These are phyloP conservation scores for Periophthalmus magnuspinnatus DNA, from an alignment of 2,797 vertebrate genomes.

Conservation along the genomic window DNA sequence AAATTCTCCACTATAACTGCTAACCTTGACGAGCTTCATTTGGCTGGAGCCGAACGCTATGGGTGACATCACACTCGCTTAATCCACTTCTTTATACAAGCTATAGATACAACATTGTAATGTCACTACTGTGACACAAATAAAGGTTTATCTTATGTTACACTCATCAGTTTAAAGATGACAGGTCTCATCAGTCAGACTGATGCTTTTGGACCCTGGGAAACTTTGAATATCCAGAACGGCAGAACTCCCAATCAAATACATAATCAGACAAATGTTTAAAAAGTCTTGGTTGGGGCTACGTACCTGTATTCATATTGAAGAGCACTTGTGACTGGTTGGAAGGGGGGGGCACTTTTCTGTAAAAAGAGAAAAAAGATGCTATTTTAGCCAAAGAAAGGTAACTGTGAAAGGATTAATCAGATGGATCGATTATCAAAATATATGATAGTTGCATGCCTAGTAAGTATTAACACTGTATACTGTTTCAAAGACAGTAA, in stretches of 20 bases:
- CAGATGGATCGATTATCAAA: neutral
- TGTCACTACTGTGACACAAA: too few species aligned
- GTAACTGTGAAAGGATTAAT: neutral
- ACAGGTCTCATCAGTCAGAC: neutral
- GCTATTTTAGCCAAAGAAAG: neutral
- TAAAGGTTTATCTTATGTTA: neutral
- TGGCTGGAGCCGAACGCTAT: too few species aligned
- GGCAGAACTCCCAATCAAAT: neutral
- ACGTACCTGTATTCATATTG: constrained; percentile 95
- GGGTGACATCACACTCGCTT: too few species aligned
- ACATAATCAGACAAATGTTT: neutral
- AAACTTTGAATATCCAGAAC: neutral
- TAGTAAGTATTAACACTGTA: too few species aligned
- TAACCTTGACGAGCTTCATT: too few species aligned
- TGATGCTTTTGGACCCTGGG: too few species aligned
- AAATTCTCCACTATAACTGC: too few species aligned
- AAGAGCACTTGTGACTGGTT: constrained; percentile 78
- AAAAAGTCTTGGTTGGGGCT: constrained; percentile 1
- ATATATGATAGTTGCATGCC: neutral
- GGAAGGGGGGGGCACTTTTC: constrained; percentile 82
- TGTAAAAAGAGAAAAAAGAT: constrained; percentile 40
- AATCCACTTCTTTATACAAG: too few species aligned
- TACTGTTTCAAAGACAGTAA: too few species aligned
- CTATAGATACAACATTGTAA: too few species aligned
- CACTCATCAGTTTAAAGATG: neutral